Conservation (phyloP, 2,797 vertebrate genomes). For the Hipposideros larvatus region DNA sequence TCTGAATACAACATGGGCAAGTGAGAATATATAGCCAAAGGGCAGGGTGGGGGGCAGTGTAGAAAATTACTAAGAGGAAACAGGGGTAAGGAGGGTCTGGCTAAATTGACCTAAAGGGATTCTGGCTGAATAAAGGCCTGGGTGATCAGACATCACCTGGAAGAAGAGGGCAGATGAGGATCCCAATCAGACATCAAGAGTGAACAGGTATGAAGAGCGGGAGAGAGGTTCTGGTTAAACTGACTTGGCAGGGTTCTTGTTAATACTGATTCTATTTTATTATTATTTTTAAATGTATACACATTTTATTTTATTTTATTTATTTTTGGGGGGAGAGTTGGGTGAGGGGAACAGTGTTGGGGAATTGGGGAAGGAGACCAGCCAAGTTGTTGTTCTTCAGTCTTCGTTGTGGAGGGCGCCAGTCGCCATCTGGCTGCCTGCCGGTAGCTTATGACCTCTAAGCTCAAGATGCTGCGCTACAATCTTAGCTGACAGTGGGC, state of each 20-base stretch:
- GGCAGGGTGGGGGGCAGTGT: too few species aligned
- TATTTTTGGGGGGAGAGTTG: too few species aligned
- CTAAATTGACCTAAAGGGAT: not conserved
- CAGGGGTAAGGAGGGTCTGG: not conserved
- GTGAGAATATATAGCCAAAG: not conserved
- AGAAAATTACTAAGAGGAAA: not conserved
- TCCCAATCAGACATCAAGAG: not conserved
- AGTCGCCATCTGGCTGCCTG: too few species aligned
- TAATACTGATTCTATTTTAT: not conserved
- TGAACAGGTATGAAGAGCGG: not conserved
- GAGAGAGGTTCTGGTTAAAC: not conserved
- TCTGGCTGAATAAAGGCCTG: not conserved
- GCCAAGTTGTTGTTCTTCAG: too few species aligned
- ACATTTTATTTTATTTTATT: too few species aligned
- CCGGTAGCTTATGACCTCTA: too few species aligned
- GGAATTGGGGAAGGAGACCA: too few species aligned
- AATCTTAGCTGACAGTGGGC: too few species aligned
- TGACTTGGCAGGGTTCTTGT: not conserved
- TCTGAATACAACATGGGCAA: not conserved
- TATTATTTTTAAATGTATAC: too few species aligned
- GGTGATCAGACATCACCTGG: not conserved
- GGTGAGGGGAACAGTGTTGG: too few species aligned
- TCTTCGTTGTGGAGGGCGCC: too few species aligned
- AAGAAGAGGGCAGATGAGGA: not conserved
- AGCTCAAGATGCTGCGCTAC: too few species aligned